Base-by-base conservation (phyloP, 2,113 vertebrate species). In the Propithecus coquereli region DNA sequence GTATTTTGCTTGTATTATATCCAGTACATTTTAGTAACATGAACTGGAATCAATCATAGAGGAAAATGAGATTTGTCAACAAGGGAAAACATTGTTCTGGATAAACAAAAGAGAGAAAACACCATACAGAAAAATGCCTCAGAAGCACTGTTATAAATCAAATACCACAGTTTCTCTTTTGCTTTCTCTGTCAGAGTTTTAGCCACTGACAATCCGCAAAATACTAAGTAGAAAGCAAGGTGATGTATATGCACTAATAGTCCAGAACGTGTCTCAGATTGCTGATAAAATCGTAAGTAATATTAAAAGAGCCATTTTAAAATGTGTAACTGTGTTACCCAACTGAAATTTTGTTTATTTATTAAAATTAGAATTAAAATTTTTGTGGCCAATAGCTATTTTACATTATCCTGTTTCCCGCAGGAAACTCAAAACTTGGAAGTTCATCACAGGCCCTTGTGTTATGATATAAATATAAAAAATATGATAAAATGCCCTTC, bases 341-440 rank as follows among this genome's bases (percentile, higher is more conserved):
- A 74, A 54, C 34, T 87, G 40, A 86, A 88, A 84, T 79, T 65
- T 68, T 57, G 94, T 79, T 94, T 57, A 95, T 79, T 94, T 92
- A 83, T 90, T 52, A 94, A 95, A 91, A 92, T 86, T 34, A 47
- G 73, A 90, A 74, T 87, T 79, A 27, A 79, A 90, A 66, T 2
- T 68, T 77, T 66, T 83, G 87, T 85, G n/a, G 13, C 14, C 12
- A 70, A 17, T 70, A 43, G 50, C 40, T 90, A 70, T 57, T 96
- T 77, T 85, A 17, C 34, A 84, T 87, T 65, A 57, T 81, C 40
- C 92, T 85, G 91, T 96, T 95, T 94, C 70, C 50, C 43, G 34
- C 4, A 76, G 81, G 70, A 93, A 88, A 88, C 13, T 23, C 77
- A 27, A 66, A 92, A 91, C 37, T 74, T 30, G 18, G 30, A 70